Conservation (phyloP, 2,113 vertebrate genomes). For the Ceyx cyanopectus region DNA sequence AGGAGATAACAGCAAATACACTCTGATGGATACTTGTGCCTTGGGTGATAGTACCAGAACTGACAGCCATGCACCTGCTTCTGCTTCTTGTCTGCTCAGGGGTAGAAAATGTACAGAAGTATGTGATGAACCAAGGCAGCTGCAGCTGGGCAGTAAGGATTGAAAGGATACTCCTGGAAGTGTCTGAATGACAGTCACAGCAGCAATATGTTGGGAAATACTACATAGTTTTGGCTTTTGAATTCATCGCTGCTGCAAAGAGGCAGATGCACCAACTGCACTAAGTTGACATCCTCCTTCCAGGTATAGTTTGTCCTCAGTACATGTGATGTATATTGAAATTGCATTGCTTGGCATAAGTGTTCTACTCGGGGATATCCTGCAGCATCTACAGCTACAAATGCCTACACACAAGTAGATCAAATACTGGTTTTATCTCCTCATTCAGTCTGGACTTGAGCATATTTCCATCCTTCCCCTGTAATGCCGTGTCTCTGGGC, state of each 20-base stretch:
- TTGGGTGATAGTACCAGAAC: neutral
- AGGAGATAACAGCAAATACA: neutral
- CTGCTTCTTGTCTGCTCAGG: neutral
- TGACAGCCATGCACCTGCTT: conserved; percentile 39
- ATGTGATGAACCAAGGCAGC: neutral
- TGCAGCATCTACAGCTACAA: neutral
- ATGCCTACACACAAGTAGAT: neutral
- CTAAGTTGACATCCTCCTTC: neutral
- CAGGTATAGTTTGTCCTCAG: neutral
- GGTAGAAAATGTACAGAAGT: neutral
- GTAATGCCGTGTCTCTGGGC: neutral
- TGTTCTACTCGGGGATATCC: neutral
- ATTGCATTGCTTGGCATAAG: neutral
- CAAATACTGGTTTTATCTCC: neutral
- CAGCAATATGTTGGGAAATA: neutral
- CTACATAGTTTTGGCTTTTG: neutral
- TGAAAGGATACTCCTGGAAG: neutral
- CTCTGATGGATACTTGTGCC: neutral
- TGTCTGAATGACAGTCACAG: neutral
- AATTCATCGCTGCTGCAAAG: neutral
- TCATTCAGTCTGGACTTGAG: neutral
- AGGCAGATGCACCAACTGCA: neutral
- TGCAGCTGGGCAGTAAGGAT: neutral
- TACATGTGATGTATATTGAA: neutral
- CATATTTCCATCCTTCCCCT: accelerated